Base-by-base conservation (phyloP, 37 sponge, comb jelly and placozoan genomes). In the Tethya wilhelma region DNA sequence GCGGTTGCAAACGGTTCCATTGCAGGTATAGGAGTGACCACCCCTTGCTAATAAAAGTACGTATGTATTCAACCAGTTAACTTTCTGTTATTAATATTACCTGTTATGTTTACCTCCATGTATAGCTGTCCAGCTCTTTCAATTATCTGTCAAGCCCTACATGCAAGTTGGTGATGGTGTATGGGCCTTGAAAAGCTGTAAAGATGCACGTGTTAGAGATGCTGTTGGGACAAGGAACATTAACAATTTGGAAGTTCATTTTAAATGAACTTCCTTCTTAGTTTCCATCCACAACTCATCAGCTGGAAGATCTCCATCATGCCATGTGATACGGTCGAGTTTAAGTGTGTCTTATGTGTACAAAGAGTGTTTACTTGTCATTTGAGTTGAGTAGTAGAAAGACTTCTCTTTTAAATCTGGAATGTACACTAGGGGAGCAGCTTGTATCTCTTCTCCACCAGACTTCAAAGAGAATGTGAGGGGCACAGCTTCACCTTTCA, bases 111-210 rank as follows among this genome's bases (percentile, higher is more conserved):
- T 8, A 87, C 87, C 44, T 64, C 87, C 81, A 86, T 39, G 23
- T 49, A 17, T 42, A 39, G 31, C 19, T 22, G 9, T 64, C 29
- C 31, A 87, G 33, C 2, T 22, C 20, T 8, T 66, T 38, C 49
- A 40, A 2, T 58, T 67, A 87, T 0, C 71, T 34, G 30, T 74
- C 49, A 32, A 87, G 62, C 26, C 76, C 81, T 6, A 74, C 30
- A 25, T 79, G 68, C 28, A 87, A 58, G 60, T 87, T 87, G 59
- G 30, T 74, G 29, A 53, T 17, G 9, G 59, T 56, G 57, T 87
- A 81, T 31, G 12, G 7, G 0, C 76, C 87, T 40, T 80, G 42
- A 34, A 74, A 80, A 0, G 57, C 26, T 28, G 58, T 26, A 43
- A 80, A 87, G 2, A 75, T 76, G 67, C 68, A 80, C 11, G 81